Base-by-base conservation (phyloP, 2,888 invertebrate species). In the Catocala nupta region DNA sequence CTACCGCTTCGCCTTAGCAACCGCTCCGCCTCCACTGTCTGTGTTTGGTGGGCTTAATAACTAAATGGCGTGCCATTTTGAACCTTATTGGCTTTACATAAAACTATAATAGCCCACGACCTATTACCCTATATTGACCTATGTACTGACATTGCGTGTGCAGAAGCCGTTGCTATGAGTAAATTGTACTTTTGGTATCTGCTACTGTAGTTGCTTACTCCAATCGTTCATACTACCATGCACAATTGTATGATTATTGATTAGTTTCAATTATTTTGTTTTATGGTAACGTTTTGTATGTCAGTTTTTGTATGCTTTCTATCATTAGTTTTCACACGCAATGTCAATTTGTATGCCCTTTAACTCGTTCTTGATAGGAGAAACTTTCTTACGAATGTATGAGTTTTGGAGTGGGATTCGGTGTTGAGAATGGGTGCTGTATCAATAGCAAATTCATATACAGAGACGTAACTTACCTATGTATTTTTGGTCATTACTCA, bases 101-200 rank as follows among this genome's bases (percentile, higher is more conserved):
- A 12, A 50, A 25, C 50, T n/a, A 60, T 36, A 50, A 3, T 36
- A 12, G 10, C 11, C 33, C 5, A 12, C 33, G n/a, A 36, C n/a
- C n/a, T n/a, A n/a, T n/a, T n/a, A n/a, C n/a, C n/a, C n/a, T n/a
- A n/a, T n/a, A n/a, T n/a, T 51, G 8, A 33, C 13, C 25, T 25
- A 0, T 25, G 25, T 36, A 34, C 4, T 51, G 36, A 48, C 47
- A 52, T 75, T 39, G 72, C 75, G 58, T 75, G 75, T 51, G 8
- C 45, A 25, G 12, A 55, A 53, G 49, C 54, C 34, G 49, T 74
- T 63, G 56, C 39, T 49, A 45, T 69, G 54, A 74, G 42, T 59
- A 60, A 65, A 34, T 44, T 51, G 45, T 47, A 9, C n/a, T 49
- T 25, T 57, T 36, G 33, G 47, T 42, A 48, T 45, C 39, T 8